Evolutionary conservation across 1,140 invertebrate species (phyloP).

Genomic region (Tetranychus urticae): DNA sequence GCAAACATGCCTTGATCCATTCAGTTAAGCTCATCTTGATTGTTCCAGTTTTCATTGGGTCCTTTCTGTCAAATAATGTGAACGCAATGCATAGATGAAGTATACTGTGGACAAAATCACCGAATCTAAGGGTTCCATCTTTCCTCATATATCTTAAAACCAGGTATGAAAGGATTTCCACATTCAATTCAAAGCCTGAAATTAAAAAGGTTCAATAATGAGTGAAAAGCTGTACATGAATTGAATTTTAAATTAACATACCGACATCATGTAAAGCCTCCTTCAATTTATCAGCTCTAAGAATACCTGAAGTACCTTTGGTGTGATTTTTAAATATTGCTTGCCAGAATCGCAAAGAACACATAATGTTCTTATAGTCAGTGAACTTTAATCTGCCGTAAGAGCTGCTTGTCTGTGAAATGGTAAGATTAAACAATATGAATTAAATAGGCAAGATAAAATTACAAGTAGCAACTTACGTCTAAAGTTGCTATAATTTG

Average conservation of each 20-base stretch:
- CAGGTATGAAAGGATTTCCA: constrained; percentile 51
- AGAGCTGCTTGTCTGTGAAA: constrained; percentile 36
- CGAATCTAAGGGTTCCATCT: constrained; percentile 71
- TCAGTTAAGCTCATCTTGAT: constrained; percentile 54
- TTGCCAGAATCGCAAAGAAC: constrained; percentile 72
- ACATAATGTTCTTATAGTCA: constrained; percentile 77
- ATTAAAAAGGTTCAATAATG: background rate
- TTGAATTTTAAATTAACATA: constrained; percentile 16
- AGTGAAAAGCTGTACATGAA: background rate
- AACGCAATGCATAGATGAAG: constrained; percentile 66
- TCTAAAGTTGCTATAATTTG: constrained; percentile 69
- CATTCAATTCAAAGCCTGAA: constrained; percentile 44
- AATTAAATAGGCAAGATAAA: background rate
- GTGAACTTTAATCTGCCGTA: constrained; percentile 53
- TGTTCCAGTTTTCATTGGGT: constrained; percentile 51
- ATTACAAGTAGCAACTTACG: constrained; percentile 26
- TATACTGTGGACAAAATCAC: constrained; percentile 71
- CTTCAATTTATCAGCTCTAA: constrained; percentile 57
- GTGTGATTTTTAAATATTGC: constrained; percentile 68
- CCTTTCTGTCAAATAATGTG: constrained; percentile 58
- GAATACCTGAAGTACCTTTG: constrained; percentile 65
- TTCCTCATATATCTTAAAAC: constrained; percentile 71
- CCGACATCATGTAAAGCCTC: constrained; percentile 58
- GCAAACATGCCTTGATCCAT: constrained; percentile 38
- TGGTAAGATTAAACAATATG: constrained; percentile 7